phyloP scores from a whole-genome alignment of 2,888 invertebrate genomes.

The Holacanthella duospinosa region DNA sequence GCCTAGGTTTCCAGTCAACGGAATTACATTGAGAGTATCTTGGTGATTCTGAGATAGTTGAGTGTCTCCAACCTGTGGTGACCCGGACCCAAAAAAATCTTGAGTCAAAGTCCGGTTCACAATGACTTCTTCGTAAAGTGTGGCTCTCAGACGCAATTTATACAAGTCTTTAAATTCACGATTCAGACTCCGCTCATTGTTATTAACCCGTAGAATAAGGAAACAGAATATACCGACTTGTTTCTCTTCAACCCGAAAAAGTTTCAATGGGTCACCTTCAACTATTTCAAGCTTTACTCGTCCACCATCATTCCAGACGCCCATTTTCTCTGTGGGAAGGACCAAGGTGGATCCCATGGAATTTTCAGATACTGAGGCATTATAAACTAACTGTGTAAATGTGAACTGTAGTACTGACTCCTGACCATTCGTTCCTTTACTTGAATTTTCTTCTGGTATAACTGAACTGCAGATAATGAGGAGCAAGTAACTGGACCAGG shows the following conservation, averaged over 20 bases:
- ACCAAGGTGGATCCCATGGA: slow-evolving; percentile 75
- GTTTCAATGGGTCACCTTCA: slow-evolving; percentile 74
- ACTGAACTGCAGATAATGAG: background rate
- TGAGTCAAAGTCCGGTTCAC: background rate
- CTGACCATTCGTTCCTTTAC: background rate
- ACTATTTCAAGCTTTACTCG: slow-evolving; percentile 71
- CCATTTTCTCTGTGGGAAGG: slow-evolving; percentile 55
- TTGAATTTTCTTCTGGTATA: background rate
- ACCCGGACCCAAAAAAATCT: no score
- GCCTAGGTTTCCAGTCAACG: background rate
- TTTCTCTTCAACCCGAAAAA: slow-evolving; percentile 84
- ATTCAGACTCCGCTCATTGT: slow-evolving; percentile 57
- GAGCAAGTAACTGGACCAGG: background rate
- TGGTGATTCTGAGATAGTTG: no score
- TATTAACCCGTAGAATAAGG: slow-evolving; percentile 67
- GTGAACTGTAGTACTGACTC: slow-evolving; percentile 46
- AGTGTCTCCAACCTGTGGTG: no score
- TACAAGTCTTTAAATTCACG: slow-evolving; percentile 81
- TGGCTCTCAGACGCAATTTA: slow-evolving; percentile 63
- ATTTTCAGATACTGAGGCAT: slow-evolving; percentile 85
- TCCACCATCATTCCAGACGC: slow-evolving; percentile 62
- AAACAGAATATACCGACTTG: slow-evolving; percentile 91
- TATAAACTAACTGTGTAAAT: slow-evolving; percentile 66
- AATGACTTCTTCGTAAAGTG: slow-evolving; percentile 38
- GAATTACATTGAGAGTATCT: no score